phyloP scores from a whole-genome alignment of 2,888 invertebrate species.

The Pseudoips prasinana region DNA sequence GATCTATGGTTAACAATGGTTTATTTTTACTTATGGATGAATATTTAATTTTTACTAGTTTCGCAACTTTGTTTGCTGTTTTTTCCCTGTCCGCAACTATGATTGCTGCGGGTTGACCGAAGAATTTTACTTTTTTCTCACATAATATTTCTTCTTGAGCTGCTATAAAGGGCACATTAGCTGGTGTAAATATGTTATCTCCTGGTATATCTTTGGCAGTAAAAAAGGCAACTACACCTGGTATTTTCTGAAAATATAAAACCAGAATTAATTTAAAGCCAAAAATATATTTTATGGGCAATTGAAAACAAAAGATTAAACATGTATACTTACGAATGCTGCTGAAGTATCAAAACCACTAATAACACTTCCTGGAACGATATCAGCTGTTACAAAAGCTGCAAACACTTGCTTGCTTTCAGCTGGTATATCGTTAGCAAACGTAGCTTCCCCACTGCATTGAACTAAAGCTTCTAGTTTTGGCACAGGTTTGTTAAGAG shows the following conservation, averaged over 20 bases:
- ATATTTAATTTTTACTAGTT: conserved; percentile 80
- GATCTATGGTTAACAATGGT: conserved; percentile 46
- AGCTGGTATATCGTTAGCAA: conserved; percentile 84
- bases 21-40: conserved; percentile 47
- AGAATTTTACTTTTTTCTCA: conserved; percentile 53
- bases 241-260: conserved; percentile 69
- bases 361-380: conserved; percentile 77
- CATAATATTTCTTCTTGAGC: conserved; percentile 66
- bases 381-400: conserved; percentile 80
- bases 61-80: conserved; percentile 79
- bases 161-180: conserved; percentile 21
- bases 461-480: conserved; percentile 84
- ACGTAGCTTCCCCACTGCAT: conserved; percentile 86
- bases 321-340: conserved; percentile 81
- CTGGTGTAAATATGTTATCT: conserved; percentile 73
- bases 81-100: conserved; percentile 82
- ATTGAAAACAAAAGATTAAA: too few relatives aligned
- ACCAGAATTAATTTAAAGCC: too few relatives aligned
- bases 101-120: conserved; percentile 56
- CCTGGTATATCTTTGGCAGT: conserved; percentile 86
- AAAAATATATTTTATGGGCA: too few relatives aligned
- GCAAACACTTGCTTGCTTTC: conserved; percentile 84
- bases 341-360: conserved; percentile 79
- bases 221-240: conserved; percentile 84
- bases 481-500: conserved; percentile 84